These are phyloP conservation scores for Pachypeltis micranthus DNA, from an alignment of 1,140 invertebrate species.

Conservation along the genomic window DNA sequence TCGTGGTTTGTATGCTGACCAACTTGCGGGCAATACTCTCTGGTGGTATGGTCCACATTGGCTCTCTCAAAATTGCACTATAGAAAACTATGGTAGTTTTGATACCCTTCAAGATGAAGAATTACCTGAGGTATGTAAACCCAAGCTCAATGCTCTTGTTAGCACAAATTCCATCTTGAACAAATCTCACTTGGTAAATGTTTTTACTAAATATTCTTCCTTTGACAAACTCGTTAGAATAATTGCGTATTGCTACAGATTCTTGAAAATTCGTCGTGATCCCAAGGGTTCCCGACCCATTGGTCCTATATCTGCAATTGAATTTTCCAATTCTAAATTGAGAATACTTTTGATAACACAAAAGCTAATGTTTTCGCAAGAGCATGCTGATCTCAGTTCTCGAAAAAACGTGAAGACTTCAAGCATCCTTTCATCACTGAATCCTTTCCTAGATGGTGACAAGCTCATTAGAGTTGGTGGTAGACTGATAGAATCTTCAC, in stretches of 20 bases:
- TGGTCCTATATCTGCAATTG: not conserved
- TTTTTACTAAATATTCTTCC: not conserved
- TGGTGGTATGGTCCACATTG: too few relatives aligned
- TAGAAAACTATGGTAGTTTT: too few relatives aligned
- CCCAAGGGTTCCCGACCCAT: not conserved
- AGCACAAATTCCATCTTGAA: too few relatives aligned
- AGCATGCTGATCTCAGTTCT: not conserved
- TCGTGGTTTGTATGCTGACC: too few relatives aligned
- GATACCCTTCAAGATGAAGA: too few relatives aligned
- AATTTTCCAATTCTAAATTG: not conserved
- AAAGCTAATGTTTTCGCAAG: not conserved
- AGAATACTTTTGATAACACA: not conserved
- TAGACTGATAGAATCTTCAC: not conserved
- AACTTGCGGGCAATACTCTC: too few relatives aligned
- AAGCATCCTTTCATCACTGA: not conserved
- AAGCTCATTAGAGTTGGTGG: constrained; percentile 19
- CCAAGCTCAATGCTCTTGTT: too few relatives aligned
- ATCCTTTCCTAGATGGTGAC: constrained; percentile 14
- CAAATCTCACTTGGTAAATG: too few relatives aligned
- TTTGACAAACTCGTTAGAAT: not conserved
- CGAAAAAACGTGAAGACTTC: not conserved
- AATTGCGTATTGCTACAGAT: not conserved
- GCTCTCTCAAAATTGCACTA: too few relatives aligned
- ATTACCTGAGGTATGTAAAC: too few relatives aligned
- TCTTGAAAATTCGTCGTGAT: not conserved